Evolutionary conservation across 2,113 vertebrate species (phyloP), one percentile per base, ranked within the genome.

Genomic region (Fregata magnificens): DNA sequence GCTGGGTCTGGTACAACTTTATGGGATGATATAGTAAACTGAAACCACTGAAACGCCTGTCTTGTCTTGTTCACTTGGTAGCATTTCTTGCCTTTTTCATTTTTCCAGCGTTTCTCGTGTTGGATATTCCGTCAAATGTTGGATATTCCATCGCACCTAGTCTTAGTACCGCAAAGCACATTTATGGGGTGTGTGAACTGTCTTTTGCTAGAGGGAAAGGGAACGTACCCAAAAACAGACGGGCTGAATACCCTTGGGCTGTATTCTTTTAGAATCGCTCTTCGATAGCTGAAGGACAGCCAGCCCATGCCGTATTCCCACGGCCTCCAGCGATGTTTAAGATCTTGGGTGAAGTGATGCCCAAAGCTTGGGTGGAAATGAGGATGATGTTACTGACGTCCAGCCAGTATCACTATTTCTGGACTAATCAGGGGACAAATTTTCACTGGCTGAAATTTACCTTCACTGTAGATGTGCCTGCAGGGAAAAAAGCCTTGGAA

Each of bases 231-330:
- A 3, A 78, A 52, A 16, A 5, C 61, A 55, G 50, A 3, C 17
- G 5, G 1, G 10, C 47, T n/a, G 50, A 58, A 53, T 32, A 22
- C 18, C 45, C 16, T 2, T 6, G 28, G 29, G 13, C 7, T 1
- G 0, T 31, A 4, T 42, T 15, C 38, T 76, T 58, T 38, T 0
- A 4, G 72, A 44, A 17, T 24, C 0, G 0, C n/a, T 47, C 25
- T 63, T 19, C 4, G 29, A 14, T 2, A 42, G 17, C 9, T 11
- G 29, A 72, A 74, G 65, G 36, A 38, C 25, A 58, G n/a, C 32
- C 38, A 20, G 5, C 7, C 44, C 49, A 5, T 2, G 4, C 32
- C 45, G 5, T 13, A 18, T 29, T n/a, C 34, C 56, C 52, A 34
- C 6, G 1, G 11, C 25, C 28, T 42, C 53, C 45, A 14, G 0